Base-by-base conservation (phyloP, 2,113 vertebrate genomes). In the Labeo rohita region DNA sequence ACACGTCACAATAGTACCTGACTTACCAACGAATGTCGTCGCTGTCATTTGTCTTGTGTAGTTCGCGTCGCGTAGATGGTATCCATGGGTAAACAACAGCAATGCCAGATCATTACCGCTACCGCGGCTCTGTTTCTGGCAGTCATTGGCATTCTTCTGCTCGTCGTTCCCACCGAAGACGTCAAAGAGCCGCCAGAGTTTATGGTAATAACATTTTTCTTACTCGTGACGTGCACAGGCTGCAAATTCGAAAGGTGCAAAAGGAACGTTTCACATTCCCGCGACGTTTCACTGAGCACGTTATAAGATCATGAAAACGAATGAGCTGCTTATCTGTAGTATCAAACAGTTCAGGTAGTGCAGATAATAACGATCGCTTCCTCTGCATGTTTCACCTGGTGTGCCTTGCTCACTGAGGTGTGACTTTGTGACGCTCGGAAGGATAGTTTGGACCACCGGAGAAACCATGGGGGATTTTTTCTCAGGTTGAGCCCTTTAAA, bases 141-240 rank as follows among this genome's bases (percentile, higher is more conserved):
- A n/a, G n/a, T 96, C 0, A 80, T 91, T 1, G 96, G 96, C 39
- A 94, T 97, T 81, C 89, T 97, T 49, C 94, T 98, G 83, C 87
- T 97, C 11, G 91, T 93, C 59, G 85, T 96, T n/a, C 92, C 94
- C 18, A 89, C 91, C 36, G 91, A 89, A 68, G 92, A 96, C 73
- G 13, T 92, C 81, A 89, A 76, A 85, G 92, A 91, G 8, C 89
- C 93, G 12, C 91, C 96, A 2, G 85, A 90, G 10, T 90, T 95
- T 90, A 96, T 96, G 97, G 97, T 98, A 94, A 95, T 50, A 10
- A 2, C 8, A 8, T 21, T 34, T 87, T 59, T 45, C 34, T 66
- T 4, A 52, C 6, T 10, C n/a, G 0, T 47, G 4, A 18, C 4
- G 21, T 7, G 0, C 4, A 23, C 6, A 50, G 11, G 81, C 16